Base-by-base conservation (phyloP, 2,888 invertebrate species). In the Linyphia triangularis region DNA sequence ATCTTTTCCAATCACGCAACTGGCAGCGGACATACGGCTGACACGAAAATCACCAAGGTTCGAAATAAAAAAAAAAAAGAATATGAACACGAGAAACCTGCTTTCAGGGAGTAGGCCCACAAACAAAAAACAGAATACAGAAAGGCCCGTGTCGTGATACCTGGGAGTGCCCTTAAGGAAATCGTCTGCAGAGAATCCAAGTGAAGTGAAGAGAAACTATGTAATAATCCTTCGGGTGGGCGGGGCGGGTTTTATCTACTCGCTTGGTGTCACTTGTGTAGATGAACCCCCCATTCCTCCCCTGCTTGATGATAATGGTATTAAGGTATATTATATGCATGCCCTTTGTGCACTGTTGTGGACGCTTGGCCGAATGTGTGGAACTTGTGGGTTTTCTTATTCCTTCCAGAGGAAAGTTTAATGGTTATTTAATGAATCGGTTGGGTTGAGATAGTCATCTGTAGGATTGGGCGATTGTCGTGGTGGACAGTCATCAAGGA, bases 321-420 rank as follows among this genome's bases (percentile, higher is more conserved):
- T 78, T 78, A 78, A 40, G 63, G 63, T 43, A 78, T 43, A 65
- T 65, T 43, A 78, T 78, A 65, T 63, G 65, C 78, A 78, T 63
- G 78, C 40, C 63, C 65, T 78, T 26, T 26, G 7, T 75, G 75
- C 51, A 72, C 72, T 51, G 37, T 72, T n/a, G 72, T 37, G 26
- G 13, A n/a, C n/a, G 78, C 78, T 63, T 43, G 63, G 57, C 43
- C n/a, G 78, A 13, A 10, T 75, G 28, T 6, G 37, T 72, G 65
- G 65, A 78, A 78, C 78, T 63, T 65, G 43, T 2, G 19, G 40
- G n/a, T 63, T 63, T 78, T 43, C 37, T 40, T 40, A n/a, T 59
- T 1, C 69, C 19, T 33, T 3, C 37, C 4, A 19, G 10, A 69
- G 22, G 37, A 43, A 19, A 51, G 22, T 22, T 72, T 59, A 75